Base-by-base conservation (phyloP, 2,888 invertebrate species). In the Eucera pruinosa region DNA sequence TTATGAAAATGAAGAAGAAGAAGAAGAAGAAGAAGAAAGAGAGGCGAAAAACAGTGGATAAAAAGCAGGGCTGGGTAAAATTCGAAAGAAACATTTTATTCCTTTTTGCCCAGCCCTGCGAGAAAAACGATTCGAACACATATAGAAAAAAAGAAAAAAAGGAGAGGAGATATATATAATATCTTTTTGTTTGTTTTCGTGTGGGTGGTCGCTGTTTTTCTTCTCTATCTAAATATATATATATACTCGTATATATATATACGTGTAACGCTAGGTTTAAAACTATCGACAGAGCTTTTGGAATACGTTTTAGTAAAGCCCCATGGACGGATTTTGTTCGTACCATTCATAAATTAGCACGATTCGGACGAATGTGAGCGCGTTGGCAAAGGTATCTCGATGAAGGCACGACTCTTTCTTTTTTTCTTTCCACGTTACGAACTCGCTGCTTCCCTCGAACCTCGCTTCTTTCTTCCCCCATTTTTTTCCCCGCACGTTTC, bases 271-370 rank as follows among this genome's bases (percentile, higher is more conserved):
- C 61, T 76, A 73, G 55, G n/a, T 73, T 52, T 76, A 87, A 88
- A 82, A 82, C 86, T 89, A 90, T 82, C 82, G 78, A 88, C 88
- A 89, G 89, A 90, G 90, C 89, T 91, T 88, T 55, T 69, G 88
- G 88, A 90, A 90, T 90, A 88, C 87, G 85, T 90, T 85, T 87
- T 61, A 61, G 84, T 89, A 89, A 90, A 91, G 91, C 91, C 85
- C 90, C 90, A 90, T 91, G 91, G 92, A 92, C 91, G 92, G 92
- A 92, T 91, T n/a, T n/a, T 84, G 83, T 89, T 90, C 87, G 85
- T 87, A 88, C 84, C 87, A 87, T 87, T n/a, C 88, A 90, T 87
- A 87, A 89, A 88, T 89, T 88, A 89, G 87, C 87, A 90, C 87
- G 88, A 88, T 74, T 69, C 88, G 91, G 91, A 91, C 90, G 88